Base-by-base conservation (phyloP, 2,113 vertebrate genomes). In the Balaenoptera acutorostrata region DNA sequence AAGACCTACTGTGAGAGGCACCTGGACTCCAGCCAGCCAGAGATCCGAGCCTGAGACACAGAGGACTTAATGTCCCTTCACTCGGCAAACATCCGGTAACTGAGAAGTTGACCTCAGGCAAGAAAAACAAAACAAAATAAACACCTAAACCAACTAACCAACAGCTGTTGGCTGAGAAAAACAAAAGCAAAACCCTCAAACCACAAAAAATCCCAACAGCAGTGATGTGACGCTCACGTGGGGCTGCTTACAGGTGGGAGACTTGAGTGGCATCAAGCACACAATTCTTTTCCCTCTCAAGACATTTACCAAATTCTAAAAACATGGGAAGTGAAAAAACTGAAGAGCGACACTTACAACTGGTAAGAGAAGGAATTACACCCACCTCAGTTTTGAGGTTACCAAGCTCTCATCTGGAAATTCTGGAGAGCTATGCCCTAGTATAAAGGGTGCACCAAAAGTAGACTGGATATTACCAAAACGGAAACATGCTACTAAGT, bases 201-300 rank as follows among this genome's bases (percentile, higher is more conserved):
- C 49, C 49, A 52, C 49, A 52, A 52, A 9, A 21, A 31, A 33
- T 1, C 0, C 55, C 55, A 57, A 13, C 33, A 15, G 33, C 2
- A 7, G 49, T 1, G 18, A 14, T 15, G 6, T 25, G 52, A 36
- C 3, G 21, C 11, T 57, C 17, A 31, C 8, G 33, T 4, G 13
- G 21, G 33, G 23, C 33, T 8, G 52, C 23, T 12, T 36, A 25
- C 33, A 55, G 3, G 20, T 13, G 33, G 49, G 13, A n/a, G 12
- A 23, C 11, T 31, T 64, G 33, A 25, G 77, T 11, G 52, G 21
- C 52, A 3, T 14, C 33, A 31, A 14, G n/a, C 33, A 15, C 20
- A 0, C 2, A 12, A 21, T 21, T 2, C 2, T n/a, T 14, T 10
- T 55, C 11, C 20, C 18, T 21, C 20, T 55, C 18, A 25, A n/a